A percentile compares a stretch with the other conserved stretches of the same genome.
These are phyloP conservation scores for Catalaphyllia jardinei DNA, from an alignment of 64 coral and sea anemone species.

Conservation along the genomic window DNA sequence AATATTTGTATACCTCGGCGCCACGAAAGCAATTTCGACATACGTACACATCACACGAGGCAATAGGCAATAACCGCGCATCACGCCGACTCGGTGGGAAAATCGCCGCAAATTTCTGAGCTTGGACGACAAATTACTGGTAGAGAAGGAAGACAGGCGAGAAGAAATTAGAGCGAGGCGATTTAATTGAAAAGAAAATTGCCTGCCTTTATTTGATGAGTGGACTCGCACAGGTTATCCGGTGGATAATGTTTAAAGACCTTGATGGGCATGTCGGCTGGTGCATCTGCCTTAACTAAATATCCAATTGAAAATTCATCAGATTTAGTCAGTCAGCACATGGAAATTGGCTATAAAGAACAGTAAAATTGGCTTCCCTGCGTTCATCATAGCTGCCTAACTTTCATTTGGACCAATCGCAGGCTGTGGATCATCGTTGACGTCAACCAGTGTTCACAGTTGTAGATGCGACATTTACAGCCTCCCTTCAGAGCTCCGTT, in stretches of 20 bases:
- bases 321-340: constrained; percentile 15
- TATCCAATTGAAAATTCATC: constrained; percentile 50
- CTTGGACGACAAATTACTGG: neutral
- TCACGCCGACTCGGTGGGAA: neutral
- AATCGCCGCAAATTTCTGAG: neutral
- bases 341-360: constrained; percentile 33
- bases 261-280: constrained; percentile 13
- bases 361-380: constrained; percentile 39
- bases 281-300: constrained; percentile 49
- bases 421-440: neutral
- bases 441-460: constrained; percentile 23
- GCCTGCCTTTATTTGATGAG: constrained; percentile 52
- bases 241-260: constrained; percentile 43
- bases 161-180: constrained; percentile 2
- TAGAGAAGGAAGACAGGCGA: neutral
- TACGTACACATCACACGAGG: neutral
- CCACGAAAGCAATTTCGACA: neutral
- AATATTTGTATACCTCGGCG: neutral
- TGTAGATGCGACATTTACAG: constrained; percentile 3
- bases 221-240: constrained; percentile 46
- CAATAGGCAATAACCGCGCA: neutral
- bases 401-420: constrained; percentile 24
- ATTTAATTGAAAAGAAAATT: constrained; percentile 50
- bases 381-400: constrained; percentile 15
- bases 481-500: constrained; percentile 19